Evolutionary conservation across 1,140 invertebrate species (phyloP), one percentile per base, ranked within the genome.

Genomic region (Anastatus disparis): DNA sequence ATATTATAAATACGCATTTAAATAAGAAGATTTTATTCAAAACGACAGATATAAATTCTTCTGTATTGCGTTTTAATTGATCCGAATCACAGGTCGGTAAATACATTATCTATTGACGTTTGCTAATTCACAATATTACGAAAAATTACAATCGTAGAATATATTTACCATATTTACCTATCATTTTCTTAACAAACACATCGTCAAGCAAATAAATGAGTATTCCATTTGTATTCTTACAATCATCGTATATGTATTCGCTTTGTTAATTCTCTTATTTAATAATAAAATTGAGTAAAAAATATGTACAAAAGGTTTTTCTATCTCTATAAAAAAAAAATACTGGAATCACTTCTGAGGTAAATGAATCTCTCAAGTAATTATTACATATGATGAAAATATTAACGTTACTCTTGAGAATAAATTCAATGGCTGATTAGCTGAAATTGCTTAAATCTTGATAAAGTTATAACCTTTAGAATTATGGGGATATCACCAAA

Each of bases 1-100:
- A 35, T 52, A 13, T n/a, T 3, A 48, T 46, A 27, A 8, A 27
- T 9, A 44, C 13, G 27, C 29, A 26, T 52, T 42, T 15, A 44
- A 55, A 31, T 24, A 27, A 69, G 17, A 68, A n/a, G n/a, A 8
- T 50, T 69, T 69, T 69, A 69, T 69, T 69, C 9, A 62, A 61
- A 69, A 69, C 31, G 22, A 22, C 40, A 0, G 42, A 38, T 24
- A 46, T 46, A 24, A 59, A 46, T 27, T 53, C 20, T 38, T 50
- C 15, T 48, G 26, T 17, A 68, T 24, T n/a, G 24, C 3, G 8
- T 46, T 65, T 52, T 55, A 56, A 44, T 42, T 27, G n/a, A 27
- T 69, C 56, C 56, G 35, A 50, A 61, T 50, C 46, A 53, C 31
- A 40, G n/a, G 7, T 27, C 10, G 44, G 13, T 27, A 61, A 61